phyloP scores from a whole-genome alignment of 2,797 vertebrate genomes.

The Bovichtus variegatus region DNA sequence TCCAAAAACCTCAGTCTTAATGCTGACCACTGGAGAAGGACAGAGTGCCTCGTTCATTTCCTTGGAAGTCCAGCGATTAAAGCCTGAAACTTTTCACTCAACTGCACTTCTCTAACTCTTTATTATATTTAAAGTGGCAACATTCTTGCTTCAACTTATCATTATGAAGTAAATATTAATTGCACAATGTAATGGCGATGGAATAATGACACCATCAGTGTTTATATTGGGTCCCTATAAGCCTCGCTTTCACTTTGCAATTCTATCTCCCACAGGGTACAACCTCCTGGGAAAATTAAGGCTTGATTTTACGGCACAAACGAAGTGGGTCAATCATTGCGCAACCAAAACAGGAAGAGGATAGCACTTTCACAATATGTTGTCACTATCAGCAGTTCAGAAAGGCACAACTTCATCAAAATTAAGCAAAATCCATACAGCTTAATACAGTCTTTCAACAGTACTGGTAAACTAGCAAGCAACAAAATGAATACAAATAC shows the following conservation, averaged over 20 bases:
- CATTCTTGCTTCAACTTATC: too few relatives aligned
- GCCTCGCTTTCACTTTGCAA: too few relatives aligned
- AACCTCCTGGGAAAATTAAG: too few relatives aligned
- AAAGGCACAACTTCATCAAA: accelerated
- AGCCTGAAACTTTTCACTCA: neutral
- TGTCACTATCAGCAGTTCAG: neutral
- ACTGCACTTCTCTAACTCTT: neutral
- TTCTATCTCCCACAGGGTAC: too few relatives aligned
- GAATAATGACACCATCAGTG: too few relatives aligned
- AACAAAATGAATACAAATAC: neutral
- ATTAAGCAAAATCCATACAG: neutral
- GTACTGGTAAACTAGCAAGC: neutral
- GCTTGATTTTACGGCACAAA: too few relatives aligned
- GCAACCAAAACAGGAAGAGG: too few relatives aligned
- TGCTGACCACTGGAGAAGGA: slow-evolving; percentile 16
- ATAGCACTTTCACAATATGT: too few relatives aligned
- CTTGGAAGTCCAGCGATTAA: neutral
- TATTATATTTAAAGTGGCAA: neutral
- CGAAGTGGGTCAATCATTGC: too few relatives aligned
- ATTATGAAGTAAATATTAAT: too few relatives aligned
- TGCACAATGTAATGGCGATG: too few relatives aligned
- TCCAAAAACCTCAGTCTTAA: slow-evolving; percentile 21
- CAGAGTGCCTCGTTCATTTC: slow-evolving; percentile 17
- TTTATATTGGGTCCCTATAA: too few relatives aligned
- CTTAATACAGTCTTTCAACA: neutral